Evolutionary conservation across 2,113 vertebrate genomes (phyloP).

Genomic region (Mus pahari): DNA sequence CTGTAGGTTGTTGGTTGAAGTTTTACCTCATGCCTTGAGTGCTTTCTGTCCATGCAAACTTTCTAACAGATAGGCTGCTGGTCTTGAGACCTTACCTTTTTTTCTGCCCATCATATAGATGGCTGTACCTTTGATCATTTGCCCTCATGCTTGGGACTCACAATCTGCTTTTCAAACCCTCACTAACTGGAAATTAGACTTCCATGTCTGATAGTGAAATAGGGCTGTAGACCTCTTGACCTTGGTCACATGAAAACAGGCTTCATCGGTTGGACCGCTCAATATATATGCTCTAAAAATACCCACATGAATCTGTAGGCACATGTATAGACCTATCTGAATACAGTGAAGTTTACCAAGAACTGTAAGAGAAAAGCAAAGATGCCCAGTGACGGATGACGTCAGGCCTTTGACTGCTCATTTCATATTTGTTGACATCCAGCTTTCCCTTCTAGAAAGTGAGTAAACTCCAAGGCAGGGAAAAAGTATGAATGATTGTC

Average conservation of each 20-base stretch:
- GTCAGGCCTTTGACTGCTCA: neutral
- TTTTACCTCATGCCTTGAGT: neutral
- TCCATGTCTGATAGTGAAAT: neutral
- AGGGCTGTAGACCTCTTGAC: neutral
- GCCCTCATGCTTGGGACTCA: neutral
- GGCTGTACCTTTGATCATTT: neutral
- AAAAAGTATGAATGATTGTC: conserved; percentile 14
- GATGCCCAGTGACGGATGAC: neutral
- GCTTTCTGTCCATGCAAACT: neutral
- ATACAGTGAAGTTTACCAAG: neutral
- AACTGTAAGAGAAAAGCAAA: neutral
- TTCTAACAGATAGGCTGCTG: neutral
- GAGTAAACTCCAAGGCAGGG: conserved; percentile 18
- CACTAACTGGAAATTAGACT: neutral
- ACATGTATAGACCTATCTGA: neutral
- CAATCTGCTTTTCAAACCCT: neutral
- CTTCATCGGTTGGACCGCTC: neutral
- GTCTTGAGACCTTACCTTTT: neutral
- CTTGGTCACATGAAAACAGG: neutral
- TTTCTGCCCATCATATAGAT: neutral
- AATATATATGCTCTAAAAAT: neutral
- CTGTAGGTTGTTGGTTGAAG: neutral
- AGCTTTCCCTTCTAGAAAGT: conserved; percentile 41
- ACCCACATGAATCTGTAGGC: neutral
- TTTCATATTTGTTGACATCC: conserved; percentile 40